Conservation (phyloP, 2,888 invertebrate genomes). For the Agriopis marginaria region DNA sequence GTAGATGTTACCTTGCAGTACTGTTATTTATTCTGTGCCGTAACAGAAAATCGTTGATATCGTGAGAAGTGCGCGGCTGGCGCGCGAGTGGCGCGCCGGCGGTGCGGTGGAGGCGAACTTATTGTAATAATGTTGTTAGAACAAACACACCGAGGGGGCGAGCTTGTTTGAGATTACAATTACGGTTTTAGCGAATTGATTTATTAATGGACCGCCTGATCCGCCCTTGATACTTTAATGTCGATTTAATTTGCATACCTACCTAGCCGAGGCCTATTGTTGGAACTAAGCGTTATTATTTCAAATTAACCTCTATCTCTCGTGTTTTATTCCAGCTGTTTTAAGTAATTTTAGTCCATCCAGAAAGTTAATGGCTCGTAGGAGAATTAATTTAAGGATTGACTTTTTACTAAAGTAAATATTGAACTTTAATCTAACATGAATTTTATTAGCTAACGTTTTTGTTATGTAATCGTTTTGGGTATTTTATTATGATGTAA, state of each 20-base stretch:
- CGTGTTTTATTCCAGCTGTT: slow-evolving; percentile 25
- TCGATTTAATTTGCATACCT: slow-evolving; percentile 81
- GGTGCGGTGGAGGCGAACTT: slow-evolving; percentile 72
- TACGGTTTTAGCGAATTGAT: slow-evolving; percentile 86
- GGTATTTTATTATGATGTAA: not conserved
- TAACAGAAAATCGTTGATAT: slow-evolving; percentile 49
- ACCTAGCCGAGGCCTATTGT: slow-evolving; percentile 43
- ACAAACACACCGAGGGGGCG: slow-evolving; percentile 80
- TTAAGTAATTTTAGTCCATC: slow-evolving; percentile 14
- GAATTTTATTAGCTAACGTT: not conserved
- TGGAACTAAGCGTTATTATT: slow-evolving; percentile 42
- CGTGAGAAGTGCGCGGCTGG: slow-evolving; percentile 68
- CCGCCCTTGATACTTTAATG: slow-evolving; percentile 85
- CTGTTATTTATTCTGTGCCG: slow-evolving; percentile 23
- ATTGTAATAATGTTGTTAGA: slow-evolving; percentile 86
- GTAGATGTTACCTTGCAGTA: slow-evolving; percentile 20
- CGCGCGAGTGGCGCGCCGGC: slow-evolving; percentile 47
- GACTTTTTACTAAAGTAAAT: slow-evolving; percentile 21
- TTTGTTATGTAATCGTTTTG: not conserved
- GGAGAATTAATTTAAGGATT: slow-evolving; percentile 26
- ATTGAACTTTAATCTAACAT: not conserved
- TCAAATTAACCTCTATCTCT: slow-evolving; percentile 40
- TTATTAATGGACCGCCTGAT: slow-evolving; percentile 86
- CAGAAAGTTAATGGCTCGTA: slow-evolving; percentile 10
- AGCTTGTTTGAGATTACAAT: slow-evolving; percentile 86